phyloP scores from a whole-genome alignment of 2,888 invertebrate species.

The Gari tellinella region DNA sequence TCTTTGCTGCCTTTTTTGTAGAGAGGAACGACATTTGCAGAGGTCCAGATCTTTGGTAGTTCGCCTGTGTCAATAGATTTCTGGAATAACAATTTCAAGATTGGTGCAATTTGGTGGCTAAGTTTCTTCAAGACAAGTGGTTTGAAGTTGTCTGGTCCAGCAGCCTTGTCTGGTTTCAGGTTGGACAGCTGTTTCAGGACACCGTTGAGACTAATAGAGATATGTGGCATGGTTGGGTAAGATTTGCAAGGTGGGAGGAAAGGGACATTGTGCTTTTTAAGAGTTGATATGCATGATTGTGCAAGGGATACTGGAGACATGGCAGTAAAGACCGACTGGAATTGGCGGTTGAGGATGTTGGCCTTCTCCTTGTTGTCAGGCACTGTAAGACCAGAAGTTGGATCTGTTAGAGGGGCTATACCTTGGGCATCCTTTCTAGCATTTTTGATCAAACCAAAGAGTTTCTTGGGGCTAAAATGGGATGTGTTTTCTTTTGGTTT shows the following conservation, averaged over 20 bases:
- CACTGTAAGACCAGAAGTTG: too few species aligned
- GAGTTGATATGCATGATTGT: too few species aligned
- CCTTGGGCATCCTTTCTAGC: too few species aligned
- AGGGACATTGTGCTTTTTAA: too few species aligned
- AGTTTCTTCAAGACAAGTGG: conserved; percentile 8
- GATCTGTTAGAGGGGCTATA: too few species aligned
- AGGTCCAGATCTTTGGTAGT: conserved; percentile 5
- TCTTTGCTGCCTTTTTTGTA: too few species aligned
- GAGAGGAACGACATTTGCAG: background rate
- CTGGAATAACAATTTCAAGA: background rate
- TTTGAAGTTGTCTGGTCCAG: conserved; percentile 17
- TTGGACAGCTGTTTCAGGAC: conserved; percentile 6
- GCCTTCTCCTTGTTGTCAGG: too few species aligned
- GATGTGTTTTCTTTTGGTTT: background rate
- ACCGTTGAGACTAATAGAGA: background rate
- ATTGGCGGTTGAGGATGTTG: too few species aligned
- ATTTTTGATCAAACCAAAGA: background rate
- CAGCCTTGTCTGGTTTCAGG: conserved; percentile 12
- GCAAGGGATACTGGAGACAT: too few species aligned
- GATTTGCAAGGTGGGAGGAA: too few species aligned
- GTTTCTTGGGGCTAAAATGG: background rate
- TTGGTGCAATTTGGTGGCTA: conserved; percentile 1
- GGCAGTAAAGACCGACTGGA: too few species aligned
- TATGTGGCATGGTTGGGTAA: conserved; percentile 8
- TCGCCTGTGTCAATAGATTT: conserved; percentile 4